A percentile compares a stretch with the other conserved stretches of the same genome.
Evolutionary conservation across 2,888 invertebrate species (phyloP).

Genomic region (Caenorhabditis virilis): DNA sequence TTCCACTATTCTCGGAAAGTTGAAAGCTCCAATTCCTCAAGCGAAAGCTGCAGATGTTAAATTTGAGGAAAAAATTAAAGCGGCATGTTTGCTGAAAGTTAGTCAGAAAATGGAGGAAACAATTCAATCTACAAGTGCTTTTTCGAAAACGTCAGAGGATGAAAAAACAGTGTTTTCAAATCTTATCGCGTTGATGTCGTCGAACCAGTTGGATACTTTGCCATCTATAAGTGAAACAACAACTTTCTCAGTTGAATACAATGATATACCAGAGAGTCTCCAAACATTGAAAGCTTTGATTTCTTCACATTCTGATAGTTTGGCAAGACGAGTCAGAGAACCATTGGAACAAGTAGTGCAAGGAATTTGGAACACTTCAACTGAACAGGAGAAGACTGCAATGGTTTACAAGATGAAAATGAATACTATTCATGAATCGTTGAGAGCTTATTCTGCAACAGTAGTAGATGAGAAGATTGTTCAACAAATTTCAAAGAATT

Average conservation of each 20-base stretch:
- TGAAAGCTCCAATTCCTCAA: conserved; percentile 16
- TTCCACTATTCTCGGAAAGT: conserved; percentile 19
- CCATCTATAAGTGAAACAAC: conserved; percentile 11
- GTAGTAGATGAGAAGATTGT: not conserved
- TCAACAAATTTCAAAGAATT: not conserved
- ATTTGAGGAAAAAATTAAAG: conserved; percentile 8
- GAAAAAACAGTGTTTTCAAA: conserved; percentile 16
- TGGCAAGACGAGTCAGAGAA: conserved; percentile 6
- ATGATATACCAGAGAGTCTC: not conserved
- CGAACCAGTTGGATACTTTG: conserved; percentile 14
- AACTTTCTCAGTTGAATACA: conserved; percentile 11
- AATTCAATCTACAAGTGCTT: conserved; percentile 2
- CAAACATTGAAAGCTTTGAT: not conserved
- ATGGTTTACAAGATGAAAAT: conserved; percentile 16
- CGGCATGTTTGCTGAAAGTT: conserved; percentile 11
- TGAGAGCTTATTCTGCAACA: conserved; percentile 12
- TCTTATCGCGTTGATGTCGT: conserved; percentile 14
- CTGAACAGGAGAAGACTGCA: conserved; percentile 13
- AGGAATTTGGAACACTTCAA: conserved; percentile 42
- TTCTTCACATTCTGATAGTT: not conserved
- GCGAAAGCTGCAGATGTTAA: conserved; percentile 7
- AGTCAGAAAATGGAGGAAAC: conserved; percentile 7
- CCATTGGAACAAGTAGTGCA: conserved; percentile 31
- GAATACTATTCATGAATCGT: conserved; percentile 17
- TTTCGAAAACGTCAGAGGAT: conserved; percentile 9